Conservation (phyloP, 1,140 invertebrate species). For the Ylistrum balloti region DNA sequence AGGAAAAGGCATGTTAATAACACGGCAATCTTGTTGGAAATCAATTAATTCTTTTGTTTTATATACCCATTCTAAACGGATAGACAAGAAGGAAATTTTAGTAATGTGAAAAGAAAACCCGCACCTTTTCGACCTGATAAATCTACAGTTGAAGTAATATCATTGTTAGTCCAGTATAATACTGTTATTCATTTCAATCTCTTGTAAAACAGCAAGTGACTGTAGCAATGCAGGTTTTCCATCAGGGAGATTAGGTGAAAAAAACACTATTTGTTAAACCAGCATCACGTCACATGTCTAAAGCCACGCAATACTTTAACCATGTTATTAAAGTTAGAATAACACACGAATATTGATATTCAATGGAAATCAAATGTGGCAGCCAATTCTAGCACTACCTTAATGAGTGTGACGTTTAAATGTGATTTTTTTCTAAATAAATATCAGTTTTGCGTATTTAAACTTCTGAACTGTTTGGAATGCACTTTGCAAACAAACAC, state of each 20-base stretch:
- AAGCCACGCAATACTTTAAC: neutral
- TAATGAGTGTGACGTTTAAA: too few species aligned
- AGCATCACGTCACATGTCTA: neutral
- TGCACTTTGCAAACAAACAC: too few species aligned
- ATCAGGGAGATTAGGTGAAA: neutral
- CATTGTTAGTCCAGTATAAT: neutral
- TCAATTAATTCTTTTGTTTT: slow-evolving; percentile 36
- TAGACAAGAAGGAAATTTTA: neutral
- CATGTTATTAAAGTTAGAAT: neutral
- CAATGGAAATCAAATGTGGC: too few species aligned
- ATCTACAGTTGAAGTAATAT: neutral
- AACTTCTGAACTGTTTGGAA: too few species aligned
- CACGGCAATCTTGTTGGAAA: slow-evolving; percentile 14
- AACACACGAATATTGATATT: too few species aligned
- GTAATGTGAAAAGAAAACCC: slow-evolving; percentile 7
- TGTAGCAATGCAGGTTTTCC: slow-evolving; percentile 26
- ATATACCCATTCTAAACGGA: neutral
- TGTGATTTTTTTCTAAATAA: too few species aligned
- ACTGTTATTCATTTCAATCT: neutral
- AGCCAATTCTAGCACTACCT: too few species aligned
- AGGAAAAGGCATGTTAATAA: neutral
- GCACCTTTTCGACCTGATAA: neutral
- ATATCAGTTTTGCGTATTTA: too few species aligned
- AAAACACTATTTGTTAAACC: slow-evolving; percentile 22
- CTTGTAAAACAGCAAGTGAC: neutral